Evolutionary conservation across 1,140 invertebrate genomes (phyloP), one percentile per base, ranked within the genome.

Genomic region (Drosophila grimshawi): DNA sequence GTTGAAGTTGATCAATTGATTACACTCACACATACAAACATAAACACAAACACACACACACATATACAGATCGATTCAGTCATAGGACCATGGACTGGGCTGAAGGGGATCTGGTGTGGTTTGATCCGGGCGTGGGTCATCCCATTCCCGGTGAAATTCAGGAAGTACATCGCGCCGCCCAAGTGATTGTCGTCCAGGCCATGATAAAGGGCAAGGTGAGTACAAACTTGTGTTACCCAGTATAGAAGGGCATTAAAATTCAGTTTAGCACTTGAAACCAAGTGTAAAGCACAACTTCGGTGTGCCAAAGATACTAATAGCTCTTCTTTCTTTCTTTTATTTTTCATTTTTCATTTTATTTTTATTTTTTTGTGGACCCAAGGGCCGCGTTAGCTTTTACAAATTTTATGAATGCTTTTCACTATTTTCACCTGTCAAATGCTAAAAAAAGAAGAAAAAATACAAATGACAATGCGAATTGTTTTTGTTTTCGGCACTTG

Each of bases 41-140:
- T 39, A 5, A 39, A 39, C 2, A 39, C 37, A 8, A 39, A 5
- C 10, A 3, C 7, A 2, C 39, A 41, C 19, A 41, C 7, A 41
- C 56, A 19, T 4, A 51, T n/a, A 32, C 10, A 30, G n/a, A 35
- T 27, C 1, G n/a, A 33, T 7, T 35, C 7, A 33, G 39, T 7
- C 37, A 11, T 35, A 65, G 19, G 64, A 45, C 46, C 51, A 92
- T 92, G 93, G 94, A 95, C 86, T 95, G 95, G 95, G 91, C 93
- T 74, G 93, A 94, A 80, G 97, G 97, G 52, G 97, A 98, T 91
- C 94, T 97, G 92, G 96, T 98, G 79, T 98, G 97, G 97, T 98
- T 98, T 94, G 97, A 98, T 93, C 97, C 97, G 39, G 96, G 97
- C 10, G 94, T 97, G 78, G 96, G 97, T 35, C 95, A 98, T 93